A percentile compares a stretch with the other conserved stretches of the same genome.
phyloP scores from a whole-genome alignment of 2,888 invertebrate genomes.

The Punctoribates punctum region DNA sequence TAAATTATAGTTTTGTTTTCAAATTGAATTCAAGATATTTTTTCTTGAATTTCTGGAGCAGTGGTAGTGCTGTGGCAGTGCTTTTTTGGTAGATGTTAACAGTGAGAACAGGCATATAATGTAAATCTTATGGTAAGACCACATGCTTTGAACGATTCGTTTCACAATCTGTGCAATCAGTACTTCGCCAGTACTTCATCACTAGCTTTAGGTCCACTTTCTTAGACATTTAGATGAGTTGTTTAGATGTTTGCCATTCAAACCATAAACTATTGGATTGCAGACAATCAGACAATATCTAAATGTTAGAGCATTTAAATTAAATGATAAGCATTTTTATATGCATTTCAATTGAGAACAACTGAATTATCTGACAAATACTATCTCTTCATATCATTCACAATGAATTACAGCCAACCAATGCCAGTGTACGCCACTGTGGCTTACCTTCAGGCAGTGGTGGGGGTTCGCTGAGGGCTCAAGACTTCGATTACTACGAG shows the following conservation, averaged over 20 bases:
- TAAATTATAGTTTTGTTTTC: too few relatives aligned
- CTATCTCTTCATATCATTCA: not conserved
- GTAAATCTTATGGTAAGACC: not conserved
- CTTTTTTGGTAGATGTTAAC: too few relatives aligned
- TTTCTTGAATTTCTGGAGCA: too few relatives aligned
- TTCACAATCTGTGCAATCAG: not conserved
- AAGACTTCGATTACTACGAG: too few relatives aligned
- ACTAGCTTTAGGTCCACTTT: too few relatives aligned
- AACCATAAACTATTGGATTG: not conserved
- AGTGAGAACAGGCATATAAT: constrained; percentile 8
- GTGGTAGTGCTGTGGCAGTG: too few relatives aligned
- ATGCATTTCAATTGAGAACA: constrained; percentile 2
- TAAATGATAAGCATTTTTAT: constrained; percentile 6
- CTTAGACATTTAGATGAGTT: not conserved
- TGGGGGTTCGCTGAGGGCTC: too few relatives aligned
- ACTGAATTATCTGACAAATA: not conserved
- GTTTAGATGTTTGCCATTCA: not conserved
- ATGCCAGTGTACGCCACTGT: too few relatives aligned
- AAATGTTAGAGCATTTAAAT: constrained; percentile 9
- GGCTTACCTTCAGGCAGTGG: too few relatives aligned
- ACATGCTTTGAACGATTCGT: constrained; percentile 20
- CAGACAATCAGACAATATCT: not conserved
- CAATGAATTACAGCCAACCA: not conserved
- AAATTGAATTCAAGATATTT: too few relatives aligned
- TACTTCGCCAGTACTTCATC: too few relatives aligned